Percentiles rank a stretch among this genome's conserved stretches.
Evolutionary conservation across 2,113 vertebrate genomes (phyloP).

Genomic region (Microtus pennsylvanicus): DNA sequence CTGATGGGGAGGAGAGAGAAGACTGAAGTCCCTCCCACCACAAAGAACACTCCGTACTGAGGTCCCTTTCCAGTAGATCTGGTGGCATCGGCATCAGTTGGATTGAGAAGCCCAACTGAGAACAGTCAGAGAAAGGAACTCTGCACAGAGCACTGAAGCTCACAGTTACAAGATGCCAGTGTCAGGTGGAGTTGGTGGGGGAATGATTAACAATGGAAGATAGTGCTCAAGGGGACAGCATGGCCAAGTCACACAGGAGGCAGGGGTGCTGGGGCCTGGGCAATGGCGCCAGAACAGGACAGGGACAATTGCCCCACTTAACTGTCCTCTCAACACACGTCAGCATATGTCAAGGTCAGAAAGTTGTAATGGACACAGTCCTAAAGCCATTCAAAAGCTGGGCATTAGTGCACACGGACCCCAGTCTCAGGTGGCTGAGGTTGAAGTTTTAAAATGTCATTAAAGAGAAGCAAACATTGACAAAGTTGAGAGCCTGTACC

Average conservation of each 20-base stretch:
- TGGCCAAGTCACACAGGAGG: neutral
- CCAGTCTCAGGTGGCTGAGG: neutral
- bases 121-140: neutral
- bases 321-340: neutral
- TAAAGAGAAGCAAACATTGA: neutral
- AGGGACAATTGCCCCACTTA: neutral
- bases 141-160: neutral
- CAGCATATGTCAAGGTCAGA: neutral
- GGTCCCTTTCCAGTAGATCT: constrained; percentile 18
- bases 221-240: neutral
- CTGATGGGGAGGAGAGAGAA: constrained; percentile 78
- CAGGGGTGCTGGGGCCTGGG: neutral
- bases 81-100: constrained; percentile 6
- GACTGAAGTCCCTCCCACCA: constrained; percentile 55
- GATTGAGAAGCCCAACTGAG: constrained; percentile 46
- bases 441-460: neutral
- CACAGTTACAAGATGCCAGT: neutral
- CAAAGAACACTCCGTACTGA: constrained; percentile 57
- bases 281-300: neutral
- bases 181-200: neutral
- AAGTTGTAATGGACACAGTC: neutral
- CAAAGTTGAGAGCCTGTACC: neutral
- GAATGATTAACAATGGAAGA: neutral
- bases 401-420: neutral
- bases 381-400: neutral